Percentiles rank a stretch among this genome's conserved stretches.
These are phyloP conservation scores for Peromyscus nudipes DNA, from an alignment of 2,797 vertebrate genomes.

Conservation along the genomic window DNA sequence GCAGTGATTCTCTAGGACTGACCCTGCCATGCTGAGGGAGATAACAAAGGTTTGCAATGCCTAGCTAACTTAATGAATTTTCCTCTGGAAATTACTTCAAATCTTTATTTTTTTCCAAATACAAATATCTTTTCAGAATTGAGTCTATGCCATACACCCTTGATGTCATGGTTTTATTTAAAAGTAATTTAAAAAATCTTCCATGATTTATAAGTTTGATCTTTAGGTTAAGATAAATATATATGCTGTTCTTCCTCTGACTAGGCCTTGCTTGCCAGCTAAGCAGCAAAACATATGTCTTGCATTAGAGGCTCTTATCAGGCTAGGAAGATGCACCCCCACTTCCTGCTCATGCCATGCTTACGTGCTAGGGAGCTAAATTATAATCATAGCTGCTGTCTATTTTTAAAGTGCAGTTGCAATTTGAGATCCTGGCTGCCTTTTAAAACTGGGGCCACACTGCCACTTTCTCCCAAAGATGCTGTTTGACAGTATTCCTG, in stretches of 20 bases:
- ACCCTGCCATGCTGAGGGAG: background rate
- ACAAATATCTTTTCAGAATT: background rate
- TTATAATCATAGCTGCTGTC: constrained; percentile 78
- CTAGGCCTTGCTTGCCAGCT: constrained; percentile 47
- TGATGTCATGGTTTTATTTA: constrained; percentile 26
- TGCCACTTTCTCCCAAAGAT: background rate
- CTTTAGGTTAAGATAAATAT: constrained; percentile 74
- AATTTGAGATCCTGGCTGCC: constrained; percentile 53
- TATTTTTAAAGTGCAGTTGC: constrained; percentile 80
- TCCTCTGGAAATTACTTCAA: constrained; percentile 47
- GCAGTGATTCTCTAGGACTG: background rate
- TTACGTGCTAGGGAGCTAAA: constrained; percentile 77
- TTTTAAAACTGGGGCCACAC: constrained; percentile 44
- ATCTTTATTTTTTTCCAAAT: constrained; percentile 53
- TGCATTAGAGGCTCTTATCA: constrained; percentile 85
- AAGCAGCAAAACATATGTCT: constrained; percentile 80
- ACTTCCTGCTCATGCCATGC: constrained; percentile 83
- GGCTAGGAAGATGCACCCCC: constrained; percentile 81
- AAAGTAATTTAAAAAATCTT: constrained; percentile 36
- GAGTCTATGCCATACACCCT: background rate
- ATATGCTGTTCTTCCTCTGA: constrained; percentile 74
- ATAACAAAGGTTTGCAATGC: background rate
- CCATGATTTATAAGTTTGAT: constrained; percentile 38
- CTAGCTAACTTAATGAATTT: constrained; percentile 19
- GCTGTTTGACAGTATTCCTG: constrained; percentile 22